Evolutionary conservation across 1,140 invertebrate genomes (phyloP), one percentile per base, ranked within the genome.

Genomic region (Eurytemora carolleeae): DNA sequence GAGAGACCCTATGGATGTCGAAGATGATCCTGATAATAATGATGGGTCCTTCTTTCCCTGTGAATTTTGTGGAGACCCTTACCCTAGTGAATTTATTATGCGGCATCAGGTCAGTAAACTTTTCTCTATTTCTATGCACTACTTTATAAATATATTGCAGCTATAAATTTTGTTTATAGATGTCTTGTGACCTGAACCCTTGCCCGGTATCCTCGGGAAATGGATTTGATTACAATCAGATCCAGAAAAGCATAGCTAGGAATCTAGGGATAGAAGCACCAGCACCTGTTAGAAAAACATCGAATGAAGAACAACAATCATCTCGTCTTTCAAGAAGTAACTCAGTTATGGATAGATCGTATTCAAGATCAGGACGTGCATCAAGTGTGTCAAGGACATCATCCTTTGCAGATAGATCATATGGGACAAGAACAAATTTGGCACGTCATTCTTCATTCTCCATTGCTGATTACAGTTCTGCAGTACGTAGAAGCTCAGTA

Each of bases 11-110:
- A 44, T 44, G 31, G 31, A 44, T 7, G 54, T 60, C 18, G 59
- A 60, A 21, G 59, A 60, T 52, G 59, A 60, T 24, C 24, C 44
- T 15, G 59, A 60, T 15, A 60, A 60, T 23, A 53, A 53, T 53
- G 59, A 60, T 53, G 59, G 59, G 17, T 22, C 20, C 17, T 60
- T 53, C 44, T 60, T 60, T 53, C 59, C 59, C 53, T 60, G 59
- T 23, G 59, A 60, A 24, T 60, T 60, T 53, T 60, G 59, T 53
- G 59, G 59, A 18, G 59, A 60, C 22, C 59, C 59, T 24, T 60
- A 60, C 44, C 59, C 59, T 12, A 16, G 18, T 24, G 59, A 60
- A 53, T 60, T 20, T 53, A n/a, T 60, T 24, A 60, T 60, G 59
- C 26, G 59, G 17, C 59, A 60, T 60, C 59, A 60, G 53, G 59